phyloP scores from a whole-genome alignment of 2,113 vertebrate genomes.

The Etheostoma spectabile region DNA sequence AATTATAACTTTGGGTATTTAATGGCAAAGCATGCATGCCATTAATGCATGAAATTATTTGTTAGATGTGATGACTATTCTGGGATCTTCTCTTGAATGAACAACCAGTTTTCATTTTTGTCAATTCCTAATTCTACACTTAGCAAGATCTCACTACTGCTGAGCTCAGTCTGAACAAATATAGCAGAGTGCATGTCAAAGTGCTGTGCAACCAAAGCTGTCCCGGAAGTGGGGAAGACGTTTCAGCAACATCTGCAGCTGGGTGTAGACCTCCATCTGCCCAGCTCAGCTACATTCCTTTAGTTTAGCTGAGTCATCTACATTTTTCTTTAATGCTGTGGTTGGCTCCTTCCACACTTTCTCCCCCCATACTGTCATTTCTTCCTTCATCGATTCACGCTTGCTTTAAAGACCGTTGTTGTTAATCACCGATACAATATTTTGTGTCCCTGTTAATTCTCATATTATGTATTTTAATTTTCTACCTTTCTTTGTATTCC shows the following conservation, averaged over 20 bases:
- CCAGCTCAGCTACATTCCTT: constrained; percentile 49
- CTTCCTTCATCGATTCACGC: not conserved
- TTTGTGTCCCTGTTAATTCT: not conserved
- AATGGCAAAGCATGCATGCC: not conserved
- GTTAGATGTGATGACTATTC: not conserved
- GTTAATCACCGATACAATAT: not conserved
- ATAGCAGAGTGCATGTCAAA: constrained; percentile 15
- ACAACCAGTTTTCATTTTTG: not conserved
- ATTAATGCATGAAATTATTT: not conserved
- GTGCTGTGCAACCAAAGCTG: constrained; percentile 20
- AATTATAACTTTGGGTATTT: not conserved
- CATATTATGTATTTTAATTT: not conserved
- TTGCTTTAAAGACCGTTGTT: not conserved
- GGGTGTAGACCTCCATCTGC: constrained; percentile 45
- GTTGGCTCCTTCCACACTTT: constrained; percentile 11
- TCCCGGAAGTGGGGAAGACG: constrained; percentile 40
- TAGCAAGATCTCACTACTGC: constrained; percentile 31
- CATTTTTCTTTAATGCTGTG: constrained; percentile 37
- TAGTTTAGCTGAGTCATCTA: constrained; percentile 55
- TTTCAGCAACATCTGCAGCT: constrained; percentile 47
- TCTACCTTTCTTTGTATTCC: not conserved
- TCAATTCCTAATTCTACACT: not conserved
- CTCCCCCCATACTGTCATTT: not conserved
- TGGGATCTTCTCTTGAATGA: not conserved
- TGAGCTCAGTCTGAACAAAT: constrained; percentile 24